These are phyloP conservation scores for Petrocephalus schoutedeni DNA, from an alignment of 2,797 vertebrate species.

Conservation along the genomic window DNA sequence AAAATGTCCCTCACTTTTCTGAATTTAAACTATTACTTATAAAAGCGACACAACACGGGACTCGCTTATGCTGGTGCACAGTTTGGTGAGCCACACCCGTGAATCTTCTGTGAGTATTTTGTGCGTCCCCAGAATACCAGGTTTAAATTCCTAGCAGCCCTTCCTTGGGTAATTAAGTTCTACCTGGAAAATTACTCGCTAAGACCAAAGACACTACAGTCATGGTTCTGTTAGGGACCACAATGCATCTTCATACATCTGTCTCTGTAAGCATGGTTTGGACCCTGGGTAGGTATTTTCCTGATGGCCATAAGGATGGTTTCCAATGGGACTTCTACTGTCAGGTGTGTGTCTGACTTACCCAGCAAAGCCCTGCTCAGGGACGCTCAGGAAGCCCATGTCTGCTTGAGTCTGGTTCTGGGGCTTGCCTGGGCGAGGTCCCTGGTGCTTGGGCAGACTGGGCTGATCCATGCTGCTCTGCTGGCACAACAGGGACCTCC, in stretches of 20 bases:
- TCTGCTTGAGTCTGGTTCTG: constrained; percentile 49
- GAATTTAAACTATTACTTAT: background rate
- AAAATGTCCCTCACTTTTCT: background rate
- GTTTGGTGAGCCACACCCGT: background rate
- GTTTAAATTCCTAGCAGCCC: background rate
- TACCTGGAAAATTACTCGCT: background rate
- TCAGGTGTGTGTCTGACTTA: constrained; percentile 42
- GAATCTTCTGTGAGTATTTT: background rate
- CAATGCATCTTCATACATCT: background rate
- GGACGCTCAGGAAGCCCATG: constrained; percentile 73
- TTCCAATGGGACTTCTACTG: background rate
- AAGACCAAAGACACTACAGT: background rate
- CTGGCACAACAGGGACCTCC: constrained; percentile 57
- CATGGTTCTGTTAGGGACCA: background rate
- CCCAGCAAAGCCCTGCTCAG: constrained; percentile 75
- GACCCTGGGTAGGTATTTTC: background rate
- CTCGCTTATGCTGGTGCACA: background rate
- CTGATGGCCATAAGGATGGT: background rate
- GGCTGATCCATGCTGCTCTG: constrained; percentile 74
- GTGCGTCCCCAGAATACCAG: background rate
- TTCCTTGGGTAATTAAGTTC: background rate
- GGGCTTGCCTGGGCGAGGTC: constrained; percentile 34
- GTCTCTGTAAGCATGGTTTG: background rate
- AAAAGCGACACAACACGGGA: background rate
- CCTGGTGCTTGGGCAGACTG: constrained; percentile 56